Evolutionary conservation across 1,140 invertebrate genomes (phyloP), one percentile per base, ranked within the genome.

Genomic region (Euglossa dilemma): DNA sequence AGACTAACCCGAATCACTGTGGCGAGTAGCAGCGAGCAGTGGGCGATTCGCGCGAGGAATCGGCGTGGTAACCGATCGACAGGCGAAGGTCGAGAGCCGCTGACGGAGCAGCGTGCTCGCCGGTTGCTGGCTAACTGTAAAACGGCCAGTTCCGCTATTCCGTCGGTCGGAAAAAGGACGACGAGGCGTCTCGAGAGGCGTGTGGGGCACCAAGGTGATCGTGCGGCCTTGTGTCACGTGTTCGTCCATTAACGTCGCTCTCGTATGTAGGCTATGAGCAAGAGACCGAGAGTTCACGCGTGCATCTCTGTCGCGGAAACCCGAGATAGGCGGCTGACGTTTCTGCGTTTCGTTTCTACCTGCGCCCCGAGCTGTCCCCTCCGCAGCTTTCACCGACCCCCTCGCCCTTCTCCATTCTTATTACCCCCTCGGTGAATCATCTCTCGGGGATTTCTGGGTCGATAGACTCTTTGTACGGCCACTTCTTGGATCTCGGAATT

Each of bases 181-280:
- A 84, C 70, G 78, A 72, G 72, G 77, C 73, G 82, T 73, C 85
- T 66, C 64, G 66, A 36, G 57, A 85, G 73, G 72, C 47, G 75
- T 70, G 73, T 70, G 73, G 80, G 74, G 75, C 63, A 70, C 71
- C 87, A 88, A 88, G 87, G 87, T 88, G 83, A 88, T 82, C 79
- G 78, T 70, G 74, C 85, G 87, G 83, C 87, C 87, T 88, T 88
- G 87, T 80, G 77, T 87, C 83, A 82, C 82, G 85, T 84, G 81
- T 69, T 75, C 79, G 71, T 73, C 71, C 70, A 81, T 81, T 85
- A 81, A 74, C 69, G 57, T 80, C 69, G 78, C 57, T n/a, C 78
- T 59, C 36, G 67, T 80, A 80, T 80, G 78, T 80, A 80, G 78
- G 78, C 56, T 80, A 80, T 63, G 78, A 63, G 56, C 57, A 80